A percentile compares a stretch with the other conserved stretches of the same genome.
Conservation (phyloP, 64 coral and sea anemone species). For the Trachythela sp. region DNA sequence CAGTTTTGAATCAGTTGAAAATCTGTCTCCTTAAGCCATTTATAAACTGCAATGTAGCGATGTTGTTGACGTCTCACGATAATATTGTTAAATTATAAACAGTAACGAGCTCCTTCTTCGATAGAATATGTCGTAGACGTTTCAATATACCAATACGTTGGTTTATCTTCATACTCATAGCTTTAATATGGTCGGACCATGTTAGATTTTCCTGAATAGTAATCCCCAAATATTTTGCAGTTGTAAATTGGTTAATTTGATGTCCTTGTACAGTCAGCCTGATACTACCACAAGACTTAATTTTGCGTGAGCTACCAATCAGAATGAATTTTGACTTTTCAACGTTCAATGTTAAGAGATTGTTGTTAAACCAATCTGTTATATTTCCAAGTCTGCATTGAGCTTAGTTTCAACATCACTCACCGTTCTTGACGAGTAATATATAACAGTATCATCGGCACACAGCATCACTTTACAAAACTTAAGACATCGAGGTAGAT, state of each 20-base stretch:
- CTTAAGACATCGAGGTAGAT: neutral
- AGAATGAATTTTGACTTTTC: too few species aligned
- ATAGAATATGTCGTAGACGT: too few species aligned
- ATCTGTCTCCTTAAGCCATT: too few species aligned
- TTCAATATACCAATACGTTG: conserved; percentile 52
- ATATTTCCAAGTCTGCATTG: neutral
- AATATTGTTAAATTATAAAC: too few species aligned
- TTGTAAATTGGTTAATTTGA: too few species aligned
- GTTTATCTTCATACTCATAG: conserved; percentile 24
- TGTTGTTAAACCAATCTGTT: neutral
- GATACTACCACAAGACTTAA: neutral
- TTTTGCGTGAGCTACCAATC: neutral
- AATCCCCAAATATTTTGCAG: conserved; percentile 1
- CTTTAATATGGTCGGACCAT: conserved; percentile 21
- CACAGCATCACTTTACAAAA: neutral
- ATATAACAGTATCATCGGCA: neutral
- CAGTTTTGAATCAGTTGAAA: too few species aligned
- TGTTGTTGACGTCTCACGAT: too few species aligned
- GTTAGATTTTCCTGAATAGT: conserved; percentile 6
- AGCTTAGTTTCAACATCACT: neutral
- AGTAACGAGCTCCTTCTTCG: too few species aligned
- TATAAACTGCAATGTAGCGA: too few species aligned
- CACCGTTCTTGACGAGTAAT: neutral
- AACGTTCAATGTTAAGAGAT: too few species aligned
- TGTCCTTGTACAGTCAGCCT: neutral